Evolutionary conservation across 2,888 invertebrate genomes (phyloP).

Genomic region (Emmelina monodactyla): DNA sequence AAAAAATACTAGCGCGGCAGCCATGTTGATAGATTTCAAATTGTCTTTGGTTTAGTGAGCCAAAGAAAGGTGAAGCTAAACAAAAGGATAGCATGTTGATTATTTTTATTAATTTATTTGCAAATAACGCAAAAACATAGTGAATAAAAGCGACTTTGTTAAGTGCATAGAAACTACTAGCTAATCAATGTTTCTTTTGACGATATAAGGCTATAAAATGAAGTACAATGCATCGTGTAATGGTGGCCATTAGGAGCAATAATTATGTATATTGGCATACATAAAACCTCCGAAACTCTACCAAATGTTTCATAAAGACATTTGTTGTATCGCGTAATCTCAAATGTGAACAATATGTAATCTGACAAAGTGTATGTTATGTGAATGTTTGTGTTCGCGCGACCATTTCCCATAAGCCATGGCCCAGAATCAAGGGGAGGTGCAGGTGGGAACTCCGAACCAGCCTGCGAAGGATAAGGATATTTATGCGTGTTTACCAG

Average conservation of each 20-base stretch:
- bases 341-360: conserved; percentile 41
- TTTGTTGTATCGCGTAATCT: conserved; percentile 22
- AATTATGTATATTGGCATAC: conserved; percentile 66
- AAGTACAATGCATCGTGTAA: conserved; percentile 62
- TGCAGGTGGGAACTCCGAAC: conserved; percentile 60
- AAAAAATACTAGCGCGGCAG: conserved; percentile 45
- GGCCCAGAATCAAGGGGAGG: conserved; percentile 64
- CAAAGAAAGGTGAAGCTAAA: conserved; percentile 67
- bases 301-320: conserved; percentile 16
- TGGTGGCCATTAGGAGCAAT: conserved; percentile 65
- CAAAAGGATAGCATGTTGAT: conserved; percentile 63
- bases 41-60: conserved; percentile 47
- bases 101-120: conserved; percentile 49
- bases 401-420: conserved; percentile 40
- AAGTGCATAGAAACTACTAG: no score
- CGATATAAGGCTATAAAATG: conserved; percentile 33
- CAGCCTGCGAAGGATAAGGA: conserved; percentile 62
- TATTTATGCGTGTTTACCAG: conserved; percentile 64
- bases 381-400: conserved; percentile 37
- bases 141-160: no score
- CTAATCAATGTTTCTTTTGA: conserved; percentile 27
- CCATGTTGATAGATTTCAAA: conserved; percentile 54
- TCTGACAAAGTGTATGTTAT: conserved; percentile 32
- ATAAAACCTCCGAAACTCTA: conserved; percentile 26
- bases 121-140: conserved; percentile 34